Evolutionary conservation across 2,888 invertebrate genomes (phyloP).

Genomic region (Latheticus oryzae): DNA sequence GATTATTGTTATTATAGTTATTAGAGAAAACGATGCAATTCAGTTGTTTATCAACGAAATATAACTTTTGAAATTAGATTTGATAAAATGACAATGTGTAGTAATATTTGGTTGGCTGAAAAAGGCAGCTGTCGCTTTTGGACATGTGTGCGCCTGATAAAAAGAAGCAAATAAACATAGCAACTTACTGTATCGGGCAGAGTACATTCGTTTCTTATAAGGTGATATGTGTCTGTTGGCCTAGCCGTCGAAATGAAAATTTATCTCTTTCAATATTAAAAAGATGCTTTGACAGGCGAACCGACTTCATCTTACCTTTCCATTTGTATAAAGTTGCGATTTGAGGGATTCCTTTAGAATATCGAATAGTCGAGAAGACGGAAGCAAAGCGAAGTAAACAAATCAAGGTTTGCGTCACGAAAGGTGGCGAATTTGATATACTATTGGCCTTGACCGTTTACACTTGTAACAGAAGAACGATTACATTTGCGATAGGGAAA

Average conservation of each 20-base stretch:
- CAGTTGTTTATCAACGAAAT: too few species aligned
- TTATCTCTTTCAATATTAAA: conserved; percentile 26
- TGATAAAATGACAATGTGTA: too few species aligned
- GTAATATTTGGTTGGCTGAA: too few species aligned
- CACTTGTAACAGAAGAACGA: conserved; percentile 26
- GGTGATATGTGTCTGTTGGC: conserved; percentile 1
- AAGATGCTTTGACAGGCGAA: conserved; percentile 9
- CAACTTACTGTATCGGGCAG: too few species aligned
- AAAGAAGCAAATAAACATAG: too few species aligned
- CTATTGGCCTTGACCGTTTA: conserved; percentile 30
- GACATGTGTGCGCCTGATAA: too few species aligned
- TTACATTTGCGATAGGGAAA: conserved; percentile 32
- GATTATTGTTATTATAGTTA: too few species aligned
- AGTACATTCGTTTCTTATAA: too few species aligned
- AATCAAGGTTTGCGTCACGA: conserved; percentile 29
- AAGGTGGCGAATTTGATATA: conserved; percentile 33
- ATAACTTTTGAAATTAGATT: too few species aligned
- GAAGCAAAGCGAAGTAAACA: conserved; percentile 34
- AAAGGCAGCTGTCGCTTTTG: too few species aligned
- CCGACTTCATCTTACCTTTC: conserved; percentile 27
- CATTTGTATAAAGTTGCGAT: conserved; percentile 33
- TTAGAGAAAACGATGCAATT: too few species aligned
- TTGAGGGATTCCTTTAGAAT: conserved; percentile 28
- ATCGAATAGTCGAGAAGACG: conserved; percentile 24
- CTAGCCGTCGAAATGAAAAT: conserved; percentile 16